phyloP scores from a whole-genome alignment of 2,888 invertebrate species.

The Idaea dimidiata region DNA sequence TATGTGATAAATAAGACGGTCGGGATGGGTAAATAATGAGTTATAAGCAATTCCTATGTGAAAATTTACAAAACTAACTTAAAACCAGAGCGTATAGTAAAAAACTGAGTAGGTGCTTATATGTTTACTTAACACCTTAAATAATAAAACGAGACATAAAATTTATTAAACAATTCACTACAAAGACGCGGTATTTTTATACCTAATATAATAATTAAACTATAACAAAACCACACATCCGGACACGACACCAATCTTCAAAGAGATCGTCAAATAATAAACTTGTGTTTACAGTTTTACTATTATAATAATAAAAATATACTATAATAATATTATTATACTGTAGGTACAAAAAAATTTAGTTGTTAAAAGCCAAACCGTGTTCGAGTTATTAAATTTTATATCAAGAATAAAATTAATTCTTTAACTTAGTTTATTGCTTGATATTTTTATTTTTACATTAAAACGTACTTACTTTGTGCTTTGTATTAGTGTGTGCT shows the following conservation, averaged over 20 bases:
- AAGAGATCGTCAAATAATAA: not conserved
- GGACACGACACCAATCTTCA: not conserved
- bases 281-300: not conserved
- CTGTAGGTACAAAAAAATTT: not conserved
- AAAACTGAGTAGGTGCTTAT: too few species aligned
- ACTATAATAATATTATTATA: not conserved
- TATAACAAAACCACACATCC: constrained; percentile 1
- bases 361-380: not conserved
- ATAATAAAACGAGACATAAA: not conserved
- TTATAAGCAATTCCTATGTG: too few species aligned
- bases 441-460: not conserved
- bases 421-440: not conserved
- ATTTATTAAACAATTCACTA: not conserved
- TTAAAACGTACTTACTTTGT: too few species aligned
- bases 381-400: constrained; percentile 1
- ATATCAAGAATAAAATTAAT: not conserved
- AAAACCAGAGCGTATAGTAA: too few species aligned
- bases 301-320: not conserved
- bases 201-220: constrained; percentile 1
- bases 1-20: too few species aligned
- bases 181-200: not conserved
- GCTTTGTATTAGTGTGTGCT: too few species aligned
- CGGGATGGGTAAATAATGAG: too few species aligned
- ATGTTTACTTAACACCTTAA: too few species aligned
- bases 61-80: too few species aligned